Base-by-base conservation (phyloP, 2,113 vertebrate species). In the Miniopterus natalensis region DNA sequence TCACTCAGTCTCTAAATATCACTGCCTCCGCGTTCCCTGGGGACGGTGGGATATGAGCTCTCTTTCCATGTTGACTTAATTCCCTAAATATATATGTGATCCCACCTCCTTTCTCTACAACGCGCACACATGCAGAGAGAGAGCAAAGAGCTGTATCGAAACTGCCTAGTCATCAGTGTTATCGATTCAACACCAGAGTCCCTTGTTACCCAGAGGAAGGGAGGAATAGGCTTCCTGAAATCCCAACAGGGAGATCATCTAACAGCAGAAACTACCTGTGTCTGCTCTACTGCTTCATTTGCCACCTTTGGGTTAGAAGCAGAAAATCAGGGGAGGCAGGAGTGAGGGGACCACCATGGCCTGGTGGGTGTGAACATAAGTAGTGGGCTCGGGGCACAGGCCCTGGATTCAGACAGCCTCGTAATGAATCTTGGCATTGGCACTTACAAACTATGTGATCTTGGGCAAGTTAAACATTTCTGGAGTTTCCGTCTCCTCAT, bases 151-250 rank as follows among this genome's bases (percentile, higher is more conserved):
- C 49, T 88, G 31, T 21, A 47, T 47, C n/a, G 73, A 79, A 95
- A 66, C 36, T 85, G 31, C 11, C 18, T n/a, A 81, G 53, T 77
- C 81, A 66, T 75, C 94, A 73, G 8, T 59, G 49, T 29, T 80
- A 36, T 6, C 74, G 47, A 84, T 65, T 70, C 45, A 70, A 90
- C n/a, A 79, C 8, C 87, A 17, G 75, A 85, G 23, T 55, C 90
- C 59, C 53, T 80, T 74, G 25, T 79, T 70, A 68, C 57, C 31
- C 51, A 29, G 17, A 84, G 70, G 65, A 90, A 18, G 23, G 25
- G 78, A 84, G 55, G 25, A 74, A 49, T 21, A 75, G 85, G 49
- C 71, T 57, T 89, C 66, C 65, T 90, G 81, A 90, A 85, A 89
- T 63, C 12, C n/a, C 70, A 90, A 70, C 36, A 78, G 63, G 71